Base-by-base conservation (phyloP, 2,888 invertebrate genomes). In the Crioceris asparagi region DNA sequence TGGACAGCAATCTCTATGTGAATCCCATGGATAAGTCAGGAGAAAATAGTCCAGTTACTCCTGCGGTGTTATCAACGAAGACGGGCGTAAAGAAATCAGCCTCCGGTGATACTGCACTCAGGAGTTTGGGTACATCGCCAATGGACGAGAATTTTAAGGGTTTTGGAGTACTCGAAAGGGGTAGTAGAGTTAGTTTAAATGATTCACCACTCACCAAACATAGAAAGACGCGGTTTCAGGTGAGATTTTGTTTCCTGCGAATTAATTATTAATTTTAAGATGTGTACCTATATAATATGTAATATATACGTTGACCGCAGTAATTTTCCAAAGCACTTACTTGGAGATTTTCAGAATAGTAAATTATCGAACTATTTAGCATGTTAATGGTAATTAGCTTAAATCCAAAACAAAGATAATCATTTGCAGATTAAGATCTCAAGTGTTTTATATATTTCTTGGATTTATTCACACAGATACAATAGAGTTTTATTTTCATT, bases 211-310 rank as follows among this genome's bases (percentile, higher is more conserved):
- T 75, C 66, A 84, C 85, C 57, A 86, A 84, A 65, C 85, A 85
- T 66, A 76, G 86, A 57, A 85, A 85, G 69, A 84, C 85, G 49
- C 77, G 87, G 53, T 84, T 87, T 65, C 85, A 86, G 74, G 81
- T 79, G 62, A 65, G 65, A 12, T 8, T 32, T 10, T 1, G 4
- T 19, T 11, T 35, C 3, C 29, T n/a, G 11, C n/a, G n/a, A n/a
- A n/a, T n/a, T n/a, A n/a, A n/a, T n/a, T n/a, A n/a, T n/a, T n/a
- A n/a, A n/a, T n/a, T n/a, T n/a, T n/a, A n/a, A n/a, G n/a, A n/a
- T n/a, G n/a, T n/a, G n/a, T n/a, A n/a, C n/a, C n/a, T n/a, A n/a
- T n/a, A n/a, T n/a, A n/a, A n/a, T n/a, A n/a, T n/a, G n/a, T n/a
- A n/a, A n/a, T n/a, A n/a, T n/a, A n/a, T n/a, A n/a, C n/a, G n/a